Evolutionary conservation across 2,888 invertebrate species (phyloP).

Genomic region (Nyleta sp.): DNA sequence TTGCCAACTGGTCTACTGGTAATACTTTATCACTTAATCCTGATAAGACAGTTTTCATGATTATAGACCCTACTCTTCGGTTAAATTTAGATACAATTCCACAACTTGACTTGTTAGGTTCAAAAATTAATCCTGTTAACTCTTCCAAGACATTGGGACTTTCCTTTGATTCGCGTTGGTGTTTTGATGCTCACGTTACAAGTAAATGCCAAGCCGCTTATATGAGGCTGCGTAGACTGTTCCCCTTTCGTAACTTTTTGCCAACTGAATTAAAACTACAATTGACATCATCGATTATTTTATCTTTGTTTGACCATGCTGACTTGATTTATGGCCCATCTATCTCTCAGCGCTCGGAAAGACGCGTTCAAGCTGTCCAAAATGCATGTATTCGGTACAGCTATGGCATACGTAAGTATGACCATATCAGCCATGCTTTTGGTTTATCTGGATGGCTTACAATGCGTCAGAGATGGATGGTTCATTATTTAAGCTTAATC

Average conservation of each 20-base stretch:
- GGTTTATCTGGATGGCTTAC: too few relatives aligned
- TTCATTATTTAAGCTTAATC: too few relatives aligned
- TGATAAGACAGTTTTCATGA: neutral
- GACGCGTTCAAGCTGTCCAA: neutral
- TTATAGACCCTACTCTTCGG: neutral
- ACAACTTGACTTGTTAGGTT: neutral
- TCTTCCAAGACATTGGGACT: slow-evolving; percentile 3
- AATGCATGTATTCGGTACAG: neutral
- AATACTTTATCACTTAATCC: neutral
- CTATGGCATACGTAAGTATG: slow-evolving; percentile 8
- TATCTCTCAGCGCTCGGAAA: neutral
- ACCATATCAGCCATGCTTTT: neutral
- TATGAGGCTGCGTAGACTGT: neutral
- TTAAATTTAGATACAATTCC: neutral
- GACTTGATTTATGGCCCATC: slow-evolving; percentile 8
- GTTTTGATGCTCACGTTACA: neutral
- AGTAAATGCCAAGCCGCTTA: neutral
- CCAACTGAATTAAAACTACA: neutral
- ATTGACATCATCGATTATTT: neutral
- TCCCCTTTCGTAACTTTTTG: neutral
- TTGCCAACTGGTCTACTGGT: neutral
- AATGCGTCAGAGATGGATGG: too few relatives aligned
- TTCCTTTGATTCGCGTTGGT: neutral
- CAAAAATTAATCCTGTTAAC: neutral
- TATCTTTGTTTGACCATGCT: slow-evolving; percentile 1